phyloP scores from a whole-genome alignment of 35 echinoderm and acorn worm species.

The Amphiura filiformis region DNA sequence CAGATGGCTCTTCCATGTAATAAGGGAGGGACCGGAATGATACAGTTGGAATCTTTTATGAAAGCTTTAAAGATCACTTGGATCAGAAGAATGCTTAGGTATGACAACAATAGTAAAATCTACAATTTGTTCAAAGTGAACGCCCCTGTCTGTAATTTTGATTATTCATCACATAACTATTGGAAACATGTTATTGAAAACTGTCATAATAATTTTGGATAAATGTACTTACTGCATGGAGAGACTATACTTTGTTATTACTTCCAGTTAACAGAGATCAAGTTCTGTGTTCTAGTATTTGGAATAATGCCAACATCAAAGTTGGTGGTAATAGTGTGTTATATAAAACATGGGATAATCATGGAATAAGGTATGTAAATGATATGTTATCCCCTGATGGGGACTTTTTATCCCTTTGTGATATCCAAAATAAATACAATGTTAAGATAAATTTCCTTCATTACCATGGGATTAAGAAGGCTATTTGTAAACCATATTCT shows the following conservation, averaged over 20 bases:
- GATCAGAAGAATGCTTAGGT: background rate
- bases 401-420: background rate
- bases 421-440: background rate
- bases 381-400: background rate
- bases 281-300: no score
- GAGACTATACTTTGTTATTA: no score
- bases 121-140: background rate
- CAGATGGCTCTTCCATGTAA: background rate
- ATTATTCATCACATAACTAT: background rate
- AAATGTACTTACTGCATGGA: background rate
- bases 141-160: background rate
- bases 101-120: background rate
- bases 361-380: background rate
- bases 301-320: no score
- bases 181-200: background rate
- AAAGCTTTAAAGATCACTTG: background rate
- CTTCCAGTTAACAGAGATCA: no score
- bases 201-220: background rate
- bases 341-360: background rate
- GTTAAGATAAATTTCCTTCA: background rate
- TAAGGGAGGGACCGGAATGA: background rate
- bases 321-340: no score
- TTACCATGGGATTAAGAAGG: background rate
- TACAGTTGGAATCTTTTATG: background rate
- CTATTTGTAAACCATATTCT: background rate